Base-by-base conservation (phyloP, 2,888 invertebrate species). In the Diplolepis rosae region DNA sequence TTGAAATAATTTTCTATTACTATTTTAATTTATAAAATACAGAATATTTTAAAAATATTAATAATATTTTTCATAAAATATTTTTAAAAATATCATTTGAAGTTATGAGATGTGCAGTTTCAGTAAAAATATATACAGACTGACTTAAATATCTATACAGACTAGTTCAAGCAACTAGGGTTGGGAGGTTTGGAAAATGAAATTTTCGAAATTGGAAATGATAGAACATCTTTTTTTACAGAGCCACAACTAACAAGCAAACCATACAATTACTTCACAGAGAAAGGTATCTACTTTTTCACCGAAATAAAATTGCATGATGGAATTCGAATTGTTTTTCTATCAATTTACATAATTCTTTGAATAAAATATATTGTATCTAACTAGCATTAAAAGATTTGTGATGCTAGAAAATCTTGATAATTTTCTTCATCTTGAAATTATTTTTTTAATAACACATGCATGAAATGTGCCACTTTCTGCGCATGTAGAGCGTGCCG, bases 221-320 rank as follows among this genome's bases (percentile, higher is more conserved):
- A 39, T 48, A 69, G 68, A 66, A 65, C 70, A 71, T 67, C 82
- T 76, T 82, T 83, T 82, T 82, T 89, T 90, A 80, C 91, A 91
- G 91, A 90, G 80, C 83, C 84, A 85, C 89, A 77, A 79, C 75
- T 89, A 71, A 86, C 86, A 74, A 88, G 87, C 79, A 89, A 88
- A 80, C 89, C 87, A 77, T 87, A 87, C 82, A 87, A 84, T 87
- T 90, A 90, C 89, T 91, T 91, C 89, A 89, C 90, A 80, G 90
- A 90, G 74, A 91, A 91, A 91, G 91, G 91, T 91, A 91, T 82
- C 79, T 82, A 73, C 72, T 78, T 70, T 76, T 77, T 78, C 74
- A 76, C 71, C 76, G 77, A 75, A 73, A 69, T 69, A 65, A 65
- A 72, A 75, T 68, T 82, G 82, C 84, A 82, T 82, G 82, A 70